A percentile compares a stretch with the other conserved stretches of the same genome.
These are phyloP conservation scores for Orcinus orca DNA, from an alignment of 2,113 vertebrate genomes.

Conservation along the genomic window DNA sequence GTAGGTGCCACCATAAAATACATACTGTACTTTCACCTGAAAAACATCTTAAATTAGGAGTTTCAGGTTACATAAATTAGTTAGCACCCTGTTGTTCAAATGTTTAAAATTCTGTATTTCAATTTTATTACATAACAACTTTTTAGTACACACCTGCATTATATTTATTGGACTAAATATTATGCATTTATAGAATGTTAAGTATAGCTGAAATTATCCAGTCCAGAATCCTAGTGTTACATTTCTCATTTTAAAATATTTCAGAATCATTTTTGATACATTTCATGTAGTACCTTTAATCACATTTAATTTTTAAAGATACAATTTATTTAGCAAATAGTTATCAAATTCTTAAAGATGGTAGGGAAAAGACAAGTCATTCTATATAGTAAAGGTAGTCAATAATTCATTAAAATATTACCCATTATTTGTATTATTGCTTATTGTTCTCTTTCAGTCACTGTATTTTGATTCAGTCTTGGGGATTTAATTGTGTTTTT, in stretches of 20 bases:
- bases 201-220: neutral
- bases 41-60: slow-evolving; percentile 4
- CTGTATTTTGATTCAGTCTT: neutral
- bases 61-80: neutral
- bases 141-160: neutral
- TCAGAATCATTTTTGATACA: neutral
- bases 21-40: neutral
- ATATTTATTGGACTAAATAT: neutral
- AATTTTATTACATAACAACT: neutral
- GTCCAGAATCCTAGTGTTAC: neutral
- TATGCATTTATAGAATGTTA: neutral
- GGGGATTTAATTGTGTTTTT: neutral
- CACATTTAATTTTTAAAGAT: slow-evolving; percentile 23
- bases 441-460: neutral
- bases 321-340: slow-evolving; percentile 24
- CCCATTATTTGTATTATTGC: neutral
- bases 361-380: neutral
- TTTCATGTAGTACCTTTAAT: neutral
- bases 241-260: slow-evolving; percentile 34
- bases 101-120: neutral
- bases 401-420: neutral
- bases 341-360: slow-evolving; percentile 24
- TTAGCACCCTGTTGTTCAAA: neutral
- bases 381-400: neutral
- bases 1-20: slow-evolving; percentile 66